phyloP scores from a whole-genome alignment of 2,797 vertebrate species.

The Lacerta viridis region DNA sequence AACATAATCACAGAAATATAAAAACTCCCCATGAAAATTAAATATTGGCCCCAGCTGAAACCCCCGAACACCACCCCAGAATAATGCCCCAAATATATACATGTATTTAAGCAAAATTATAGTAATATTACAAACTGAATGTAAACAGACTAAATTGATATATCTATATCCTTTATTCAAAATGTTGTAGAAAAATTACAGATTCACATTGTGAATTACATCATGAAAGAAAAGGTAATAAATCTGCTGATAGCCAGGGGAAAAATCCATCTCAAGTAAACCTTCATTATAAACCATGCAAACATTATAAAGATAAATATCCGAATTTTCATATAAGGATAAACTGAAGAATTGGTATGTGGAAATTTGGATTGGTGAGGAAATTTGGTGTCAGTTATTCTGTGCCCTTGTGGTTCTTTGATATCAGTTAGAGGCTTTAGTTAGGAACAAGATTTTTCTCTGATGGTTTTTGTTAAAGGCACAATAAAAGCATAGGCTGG shows the following conservation, averaged over 20 bases:
- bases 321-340: background rate
- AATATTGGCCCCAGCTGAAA: too few species aligned
- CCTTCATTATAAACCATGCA: background rate
- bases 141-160: background rate
- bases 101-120: slow-evolving; percentile 7
- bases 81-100: background rate
- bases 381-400: background rate
- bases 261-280: slow-evolving; percentile 10
- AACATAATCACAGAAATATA: too few species aligned
- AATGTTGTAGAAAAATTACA: background rate
- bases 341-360: background rate
- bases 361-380: background rate
- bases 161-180: background rate
- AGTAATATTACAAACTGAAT: background rate
- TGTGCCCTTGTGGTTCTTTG: background rate
- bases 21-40: too few species aligned
- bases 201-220: background rate
- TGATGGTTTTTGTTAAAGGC: background rate
- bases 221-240: background rate
- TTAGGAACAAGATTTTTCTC: background rate
- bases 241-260: background rate
- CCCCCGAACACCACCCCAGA: background rate
- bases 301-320: slow-evolving; percentile 1
- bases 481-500: background rate
- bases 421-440: background rate